Conservation (phyloP, 1,140 invertebrate genomes). For the Matsumurasca onukii region DNA sequence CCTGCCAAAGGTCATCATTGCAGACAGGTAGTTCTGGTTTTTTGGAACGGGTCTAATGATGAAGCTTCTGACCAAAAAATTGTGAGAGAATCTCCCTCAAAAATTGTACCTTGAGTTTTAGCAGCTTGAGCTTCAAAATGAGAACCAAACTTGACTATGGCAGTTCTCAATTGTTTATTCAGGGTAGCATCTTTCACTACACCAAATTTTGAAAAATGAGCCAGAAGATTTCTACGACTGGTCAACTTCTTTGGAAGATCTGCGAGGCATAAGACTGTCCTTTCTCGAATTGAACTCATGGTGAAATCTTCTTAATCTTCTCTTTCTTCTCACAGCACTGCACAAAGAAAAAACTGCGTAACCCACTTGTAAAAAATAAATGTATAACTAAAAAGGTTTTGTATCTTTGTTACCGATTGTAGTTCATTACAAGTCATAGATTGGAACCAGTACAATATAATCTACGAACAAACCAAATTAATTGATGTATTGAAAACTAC, state of each 20-base stretch:
- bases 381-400: too few relatives aligned
- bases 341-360: constrained; percentile 8
- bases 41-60: neutral
- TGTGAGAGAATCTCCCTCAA: neutral
- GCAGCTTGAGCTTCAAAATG: constrained; percentile 15
- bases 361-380: too few relatives aligned
- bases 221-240: constrained; percentile 17
- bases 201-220: constrained; percentile 29
- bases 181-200: constrained; percentile 14
- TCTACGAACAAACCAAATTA: too few relatives aligned
- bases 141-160: neutral
- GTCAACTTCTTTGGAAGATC: constrained; percentile 8
- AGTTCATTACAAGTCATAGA: too few relatives aligned
- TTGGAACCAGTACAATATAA: too few relatives aligned
- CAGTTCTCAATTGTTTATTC: constrained; percentile 11
- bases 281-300: constrained; percentile 2
- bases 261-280: constrained; percentile 1
- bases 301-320: constrained; percentile 10
- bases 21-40: neutral
- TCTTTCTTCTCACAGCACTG: constrained; percentile 16
- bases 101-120: neutral
- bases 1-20: neutral
- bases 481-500: too few relatives aligned
- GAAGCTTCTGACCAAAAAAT: constrained; percentile 8
- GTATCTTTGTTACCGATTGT: too few relatives aligned